These are phyloP conservation scores for Oscheius sp. DNA, from an alignment of 2,888 invertebrate genomes.

Conservation along the genomic window DNA sequence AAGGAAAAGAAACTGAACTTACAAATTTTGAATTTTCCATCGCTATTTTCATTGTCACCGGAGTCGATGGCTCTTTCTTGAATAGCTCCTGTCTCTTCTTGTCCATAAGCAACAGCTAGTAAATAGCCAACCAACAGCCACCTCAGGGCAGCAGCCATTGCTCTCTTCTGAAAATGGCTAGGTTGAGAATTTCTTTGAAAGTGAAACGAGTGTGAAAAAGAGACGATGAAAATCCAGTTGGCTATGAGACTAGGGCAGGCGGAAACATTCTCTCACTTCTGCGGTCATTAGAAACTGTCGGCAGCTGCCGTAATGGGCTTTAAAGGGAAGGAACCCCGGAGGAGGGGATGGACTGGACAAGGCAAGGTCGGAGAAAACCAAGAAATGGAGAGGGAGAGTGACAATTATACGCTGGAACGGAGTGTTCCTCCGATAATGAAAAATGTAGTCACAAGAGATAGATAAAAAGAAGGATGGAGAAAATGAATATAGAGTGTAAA, in stretches of 20 bases:
- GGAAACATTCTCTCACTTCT: slow-evolving; percentile 6
- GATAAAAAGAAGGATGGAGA: too few species aligned
- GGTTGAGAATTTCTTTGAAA: not conserved
- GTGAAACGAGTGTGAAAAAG: slow-evolving; percentile 7
- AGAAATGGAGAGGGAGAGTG: not conserved
- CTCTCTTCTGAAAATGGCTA: too few species aligned
- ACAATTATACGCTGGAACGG: not conserved
- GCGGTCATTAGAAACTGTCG: slow-evolving; percentile 5
- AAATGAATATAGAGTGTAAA: too few species aligned
- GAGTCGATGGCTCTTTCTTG: slow-evolving; percentile 24
- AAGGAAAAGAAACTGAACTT: slow-evolving; percentile 16
- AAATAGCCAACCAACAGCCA: slow-evolving; percentile 11
- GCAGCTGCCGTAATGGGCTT: not conserved
- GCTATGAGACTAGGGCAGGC: not conserved
- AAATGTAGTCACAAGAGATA: slow-evolving; percentile 2
- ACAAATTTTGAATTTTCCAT: slow-evolving; percentile 50
- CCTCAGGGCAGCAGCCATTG: slow-evolving; percentile 24
- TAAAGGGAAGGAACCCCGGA: not conserved
- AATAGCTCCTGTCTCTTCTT: slow-evolving; percentile 23
- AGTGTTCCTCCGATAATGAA: not conserved
- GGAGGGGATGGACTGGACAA: not conserved
- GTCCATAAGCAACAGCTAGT: slow-evolving; percentile 1
- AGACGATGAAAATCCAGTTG: slow-evolving; percentile 4
- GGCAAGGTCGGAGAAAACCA: not conserved
- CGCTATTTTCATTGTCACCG: slow-evolving; percentile 23